Conservation (phyloP, 2,113 vertebrate genomes). For the Scatophagus argus region DNA sequence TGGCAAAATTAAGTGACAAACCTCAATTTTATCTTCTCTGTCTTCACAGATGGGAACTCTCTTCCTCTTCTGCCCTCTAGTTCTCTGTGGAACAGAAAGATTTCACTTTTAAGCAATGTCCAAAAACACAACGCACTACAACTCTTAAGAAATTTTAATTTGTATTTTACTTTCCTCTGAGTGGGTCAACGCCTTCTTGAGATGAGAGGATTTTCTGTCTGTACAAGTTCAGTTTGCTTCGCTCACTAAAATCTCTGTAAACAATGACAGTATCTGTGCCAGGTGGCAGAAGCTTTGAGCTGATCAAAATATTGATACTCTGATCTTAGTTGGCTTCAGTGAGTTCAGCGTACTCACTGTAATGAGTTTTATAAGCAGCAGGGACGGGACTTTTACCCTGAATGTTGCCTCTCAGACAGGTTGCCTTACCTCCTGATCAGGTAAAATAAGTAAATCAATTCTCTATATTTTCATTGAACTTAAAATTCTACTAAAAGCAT, state of each 20-base stretch:
- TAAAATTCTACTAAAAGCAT: too few species aligned
- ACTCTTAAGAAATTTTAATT: background rate
- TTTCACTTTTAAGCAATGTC: constrained; percentile 3
- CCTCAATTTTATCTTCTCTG: constrained; percentile 92
- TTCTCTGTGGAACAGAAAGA: constrained; percentile 88
- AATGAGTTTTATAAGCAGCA: background rate
- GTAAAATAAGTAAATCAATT: too few species aligned
- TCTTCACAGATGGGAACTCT: constrained; percentile 90
- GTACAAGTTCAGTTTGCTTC: background rate
- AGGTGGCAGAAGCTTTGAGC: background rate
- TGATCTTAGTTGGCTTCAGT: background rate
- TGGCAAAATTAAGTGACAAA: constrained; percentile 48
- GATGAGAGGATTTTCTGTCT: background rate
- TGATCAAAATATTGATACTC: background rate
- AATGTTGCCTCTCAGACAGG: too few species aligned
- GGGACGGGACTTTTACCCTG: too few species aligned
- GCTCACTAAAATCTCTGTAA: background rate
- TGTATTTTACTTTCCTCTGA: background rate
- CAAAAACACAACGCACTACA: background rate
- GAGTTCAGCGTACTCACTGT: background rate
- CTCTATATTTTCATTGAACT: too few species aligned
- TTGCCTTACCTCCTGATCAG: background rate
- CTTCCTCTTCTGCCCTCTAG: constrained; percentile 95
- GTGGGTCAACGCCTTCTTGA: background rate
- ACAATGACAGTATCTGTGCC: background rate